Evolutionary conservation across 2,888 invertebrate genomes (phyloP).

Genomic region (Amblyjoppa proteus): DNA sequence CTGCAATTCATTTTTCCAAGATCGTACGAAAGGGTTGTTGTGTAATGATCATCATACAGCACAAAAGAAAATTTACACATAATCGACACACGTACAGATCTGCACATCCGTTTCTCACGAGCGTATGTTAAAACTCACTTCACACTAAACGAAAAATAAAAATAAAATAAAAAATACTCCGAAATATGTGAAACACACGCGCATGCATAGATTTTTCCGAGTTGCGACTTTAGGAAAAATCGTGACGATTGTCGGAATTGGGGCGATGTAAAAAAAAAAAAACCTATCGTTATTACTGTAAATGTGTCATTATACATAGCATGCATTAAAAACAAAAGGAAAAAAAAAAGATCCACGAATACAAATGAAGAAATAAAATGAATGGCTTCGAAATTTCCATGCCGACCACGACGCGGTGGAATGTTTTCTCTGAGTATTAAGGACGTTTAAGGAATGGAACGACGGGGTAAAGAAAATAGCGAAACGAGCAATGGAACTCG

Average conservation of each 20-base stretch:
- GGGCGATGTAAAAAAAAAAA: constrained; percentile 67
- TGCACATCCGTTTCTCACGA: constrained; percentile 29
- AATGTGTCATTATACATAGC: constrained; percentile 82
- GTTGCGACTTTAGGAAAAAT: constrained; percentile 32
- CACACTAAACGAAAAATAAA: constrained; percentile 60
- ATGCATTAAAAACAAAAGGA: constrained; percentile 68
- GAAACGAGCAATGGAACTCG: neutral
- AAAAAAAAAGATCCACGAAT: constrained; percentile 29
- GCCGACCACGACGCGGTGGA: constrained; percentile 80
- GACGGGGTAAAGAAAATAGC: constrained; percentile 6
- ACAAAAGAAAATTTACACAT: constrained; percentile 3
- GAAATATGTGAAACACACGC: constrained; percentile 29
- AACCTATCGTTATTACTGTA: constrained; percentile 82
- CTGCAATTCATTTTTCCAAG: neutral
- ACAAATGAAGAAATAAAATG: constrained; percentile 74
- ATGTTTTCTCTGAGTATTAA: constrained; percentile 72
- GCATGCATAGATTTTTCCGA: constrained; percentile 7
- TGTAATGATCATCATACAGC: constrained; percentile 21
- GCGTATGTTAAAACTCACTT: constrained; percentile 53
- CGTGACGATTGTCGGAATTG: constrained; percentile 72
- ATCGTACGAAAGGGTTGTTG: constrained; percentile 37
- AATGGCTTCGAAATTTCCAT: constrained; percentile 84
- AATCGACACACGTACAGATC: constrained; percentile 24
- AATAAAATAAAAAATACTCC: constrained; percentile 51
- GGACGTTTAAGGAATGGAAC: constrained; percentile 21